These are phyloP conservation scores for Echeneis naucrates DNA, from an alignment of 2,797 vertebrate species.

Conservation along the genomic window DNA sequence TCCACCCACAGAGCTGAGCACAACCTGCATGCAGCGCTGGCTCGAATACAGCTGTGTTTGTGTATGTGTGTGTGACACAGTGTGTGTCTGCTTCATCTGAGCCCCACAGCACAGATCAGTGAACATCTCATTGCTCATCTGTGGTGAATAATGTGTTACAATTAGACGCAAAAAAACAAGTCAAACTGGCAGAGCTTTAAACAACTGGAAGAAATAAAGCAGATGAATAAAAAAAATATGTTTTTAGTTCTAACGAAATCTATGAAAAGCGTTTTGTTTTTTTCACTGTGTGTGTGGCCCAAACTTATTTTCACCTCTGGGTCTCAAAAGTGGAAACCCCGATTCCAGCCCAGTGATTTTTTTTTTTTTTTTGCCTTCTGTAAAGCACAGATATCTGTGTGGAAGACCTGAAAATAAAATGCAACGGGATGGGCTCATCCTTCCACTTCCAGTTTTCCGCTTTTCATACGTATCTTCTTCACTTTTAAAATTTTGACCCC, in stretches of 20 bases:
- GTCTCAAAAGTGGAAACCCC: conserved; percentile 10
- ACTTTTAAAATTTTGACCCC: not conserved
- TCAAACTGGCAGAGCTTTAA: conserved; percentile 16
- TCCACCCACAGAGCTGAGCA: conserved; percentile 55
- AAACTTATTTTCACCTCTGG: conserved; percentile 11
- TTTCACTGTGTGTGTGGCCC: not conserved
- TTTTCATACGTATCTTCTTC: not conserved
- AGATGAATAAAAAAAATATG: not conserved
- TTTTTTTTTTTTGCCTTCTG: not conserved
- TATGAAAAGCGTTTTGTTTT: not conserved
- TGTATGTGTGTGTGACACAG: conserved; percentile 11
- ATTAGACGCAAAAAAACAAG: conserved; percentile 29
- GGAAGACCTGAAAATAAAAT: conserved; percentile 31
- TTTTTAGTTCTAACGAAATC: not conserved
- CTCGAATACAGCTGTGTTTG: conserved; percentile 48
- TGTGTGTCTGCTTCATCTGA: conserved; percentile 55
- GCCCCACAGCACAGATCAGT: conserved; percentile 62
- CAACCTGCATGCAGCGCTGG: conserved; percentile 44
- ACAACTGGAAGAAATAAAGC: not conserved
- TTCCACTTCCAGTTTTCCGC: not conserved
- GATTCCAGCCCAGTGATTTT: conserved; percentile 26
- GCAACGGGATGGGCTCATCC: conserved; percentile 31
- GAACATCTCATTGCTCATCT: conserved; percentile 51
- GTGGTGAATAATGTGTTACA: conserved; percentile 54
- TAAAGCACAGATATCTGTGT: conserved; percentile 2